Evolutionary conservation across 1,140 invertebrate species (phyloP).

Genomic region (Papilio helenus): DNA sequence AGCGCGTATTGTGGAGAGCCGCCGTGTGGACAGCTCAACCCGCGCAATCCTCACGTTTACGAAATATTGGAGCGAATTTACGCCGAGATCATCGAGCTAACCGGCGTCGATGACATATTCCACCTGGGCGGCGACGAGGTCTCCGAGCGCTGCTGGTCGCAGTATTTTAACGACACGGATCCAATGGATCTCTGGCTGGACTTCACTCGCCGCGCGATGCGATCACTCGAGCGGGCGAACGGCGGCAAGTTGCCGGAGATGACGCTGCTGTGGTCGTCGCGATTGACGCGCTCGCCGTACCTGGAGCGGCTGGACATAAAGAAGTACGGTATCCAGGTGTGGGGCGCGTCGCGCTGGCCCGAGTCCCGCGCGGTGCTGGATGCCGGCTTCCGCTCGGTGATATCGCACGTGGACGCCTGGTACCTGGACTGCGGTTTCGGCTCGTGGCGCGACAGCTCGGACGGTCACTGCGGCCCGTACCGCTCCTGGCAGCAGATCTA

Average conservation of each 20-base stretch:
- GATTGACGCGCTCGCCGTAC: conserved; percentile 89
- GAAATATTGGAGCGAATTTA: conserved; percentile 87
- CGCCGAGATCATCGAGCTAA: conserved; percentile 86
- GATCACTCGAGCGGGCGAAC: conserved; percentile 86
- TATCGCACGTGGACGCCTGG: conserved; percentile 93
- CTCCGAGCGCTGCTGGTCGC: conserved; percentile 86
- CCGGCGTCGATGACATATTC: conserved; percentile 87
- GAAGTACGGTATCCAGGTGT: conserved; percentile 86
- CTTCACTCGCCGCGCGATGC: conserved; percentile 87
- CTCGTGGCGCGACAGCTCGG: conserved; percentile 87
- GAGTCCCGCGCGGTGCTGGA: conserved; percentile 89
- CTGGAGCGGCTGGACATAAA: conserved; percentile 84
- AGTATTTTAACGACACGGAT: conserved; percentile 89
- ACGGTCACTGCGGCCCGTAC: conserved; percentile 90
- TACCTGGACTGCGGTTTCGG: conserved; percentile 93
- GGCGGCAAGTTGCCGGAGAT: conserved; percentile 85
- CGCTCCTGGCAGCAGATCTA: conserved; percentile 93
- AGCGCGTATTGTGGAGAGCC: conserved; percentile 90
- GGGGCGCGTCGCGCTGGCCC: conserved; percentile 90
- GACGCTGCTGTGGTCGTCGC: conserved; percentile 91
- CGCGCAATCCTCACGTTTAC: conserved; percentile 89
- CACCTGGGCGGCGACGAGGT: conserved; percentile 95
- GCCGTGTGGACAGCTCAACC: conserved; percentile 92
- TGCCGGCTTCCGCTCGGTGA: conserved; percentile 89
- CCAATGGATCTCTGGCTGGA: conserved; percentile 90